Evolutionary conservation across 2,797 vertebrate genomes (phyloP).

Genomic region (Galaxias olidus): DNA sequence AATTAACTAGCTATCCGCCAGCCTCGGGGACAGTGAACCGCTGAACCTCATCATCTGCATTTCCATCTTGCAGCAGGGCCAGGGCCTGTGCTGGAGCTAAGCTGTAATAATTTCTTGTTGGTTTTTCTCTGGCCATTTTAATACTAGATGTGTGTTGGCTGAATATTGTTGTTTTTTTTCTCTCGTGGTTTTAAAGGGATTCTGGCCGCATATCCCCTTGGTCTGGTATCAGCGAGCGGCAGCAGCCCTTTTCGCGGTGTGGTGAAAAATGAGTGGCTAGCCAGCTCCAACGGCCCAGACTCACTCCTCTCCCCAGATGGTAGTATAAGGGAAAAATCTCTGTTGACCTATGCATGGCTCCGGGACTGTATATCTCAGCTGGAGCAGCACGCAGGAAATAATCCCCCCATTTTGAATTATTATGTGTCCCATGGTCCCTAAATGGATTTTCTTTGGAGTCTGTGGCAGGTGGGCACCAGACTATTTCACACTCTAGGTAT

Average conservation of each 20-base stretch:
- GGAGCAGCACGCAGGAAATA: conserved; percentile 57
- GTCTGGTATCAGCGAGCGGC: conserved; percentile 2
- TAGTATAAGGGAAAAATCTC: conserved; percentile 50
- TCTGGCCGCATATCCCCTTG: not conserved
- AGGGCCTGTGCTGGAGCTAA: conserved; percentile 47
- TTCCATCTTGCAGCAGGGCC: conserved; percentile 29
- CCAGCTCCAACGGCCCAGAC: not conserved
- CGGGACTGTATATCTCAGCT: conserved; percentile 52
- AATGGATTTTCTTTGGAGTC: conserved; percentile 63
- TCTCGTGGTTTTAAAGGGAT: not conserved
- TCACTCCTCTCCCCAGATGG: conserved; percentile 40
- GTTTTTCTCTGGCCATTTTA: conserved; percentile 26
- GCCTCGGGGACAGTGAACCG: conserved; percentile 51
- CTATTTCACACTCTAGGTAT: conserved; percentile 10
- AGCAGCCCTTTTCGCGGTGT: conserved; percentile 3
- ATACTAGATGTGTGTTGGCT: conserved; percentile 27
- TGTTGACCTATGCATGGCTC: conserved; percentile 50
- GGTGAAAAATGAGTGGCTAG: not conserved
- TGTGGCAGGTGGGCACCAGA: conserved; percentile 43
- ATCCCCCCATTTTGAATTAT: conserved; percentile 64
- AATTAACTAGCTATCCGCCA: conserved; percentile 55
- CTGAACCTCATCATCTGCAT: conserved; percentile 36
- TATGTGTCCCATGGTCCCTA: conserved; percentile 58
- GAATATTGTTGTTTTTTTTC: conserved; percentile 50
- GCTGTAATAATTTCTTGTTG: conserved; percentile 53